A percentile compares a stretch with the other conserved stretches of the same genome.
phyloP scores from a whole-genome alignment of 2,888 invertebrate species.

The Gortyna flavago region DNA sequence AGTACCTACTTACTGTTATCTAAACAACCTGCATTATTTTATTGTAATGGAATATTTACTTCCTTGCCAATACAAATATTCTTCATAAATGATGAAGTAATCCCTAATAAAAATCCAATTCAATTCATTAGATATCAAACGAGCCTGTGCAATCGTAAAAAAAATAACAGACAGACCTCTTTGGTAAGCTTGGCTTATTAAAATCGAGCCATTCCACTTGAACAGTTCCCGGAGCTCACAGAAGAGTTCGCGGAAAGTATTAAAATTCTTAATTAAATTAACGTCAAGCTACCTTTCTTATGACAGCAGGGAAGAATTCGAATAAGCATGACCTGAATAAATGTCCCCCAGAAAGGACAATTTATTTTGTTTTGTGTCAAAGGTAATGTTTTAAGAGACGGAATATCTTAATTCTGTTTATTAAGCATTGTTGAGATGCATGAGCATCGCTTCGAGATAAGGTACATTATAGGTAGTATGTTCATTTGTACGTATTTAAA shows the following conservation, averaged over 20 bases:
- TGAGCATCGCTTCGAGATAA: background rate
- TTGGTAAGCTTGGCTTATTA: constrained; percentile 47
- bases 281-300: constrained; percentile 60
- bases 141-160: constrained; percentile 25
- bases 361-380: constrained; percentile 24
- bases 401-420: constrained; percentile 6
- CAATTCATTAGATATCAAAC: constrained; percentile 20
- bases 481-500: too few relatives aligned
- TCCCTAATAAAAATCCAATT: constrained; percentile 10
- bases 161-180: constrained; percentile 22
- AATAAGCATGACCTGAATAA: constrained; percentile 57
- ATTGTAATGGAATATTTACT: background rate
- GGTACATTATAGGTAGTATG: too few relatives aligned
- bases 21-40: background rate
- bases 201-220: constrained; percentile 40
- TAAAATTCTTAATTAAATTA: constrained; percentile 81
- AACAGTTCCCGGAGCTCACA: constrained; percentile 46
- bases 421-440: background rate
- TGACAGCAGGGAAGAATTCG: constrained; percentile 67
- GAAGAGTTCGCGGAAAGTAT: constrained; percentile 73
- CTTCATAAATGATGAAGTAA: background rate
- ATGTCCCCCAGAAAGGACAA: constrained; percentile 6
- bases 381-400: constrained; percentile 16
- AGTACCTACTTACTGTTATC: background rate
- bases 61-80: background rate